phyloP scores from a whole-genome alignment of 2,113 vertebrate genomes.

The Meleagris gallopavo region DNA sequence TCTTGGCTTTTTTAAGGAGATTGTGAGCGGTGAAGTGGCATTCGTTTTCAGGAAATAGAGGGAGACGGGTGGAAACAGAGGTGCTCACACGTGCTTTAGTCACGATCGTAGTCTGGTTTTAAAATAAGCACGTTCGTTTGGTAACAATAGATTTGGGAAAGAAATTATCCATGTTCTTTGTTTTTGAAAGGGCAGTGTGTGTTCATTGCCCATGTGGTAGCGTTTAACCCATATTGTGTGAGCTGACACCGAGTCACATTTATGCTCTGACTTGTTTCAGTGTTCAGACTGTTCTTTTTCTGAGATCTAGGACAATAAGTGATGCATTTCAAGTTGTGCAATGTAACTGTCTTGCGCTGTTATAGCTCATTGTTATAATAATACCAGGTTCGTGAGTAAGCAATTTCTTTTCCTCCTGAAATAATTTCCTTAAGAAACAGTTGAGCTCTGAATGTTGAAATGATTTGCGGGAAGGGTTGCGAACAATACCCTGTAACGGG shows the following conservation, averaged over 20 bases:
- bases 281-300: constrained; percentile 69
- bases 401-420: not conserved
- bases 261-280: constrained; percentile 68
- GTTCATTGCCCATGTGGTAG: constrained; percentile 66
- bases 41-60: constrained; percentile 17
- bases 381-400: constrained; percentile 26
- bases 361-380: constrained; percentile 8
- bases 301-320: constrained; percentile 32
- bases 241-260: constrained; percentile 46
- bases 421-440: constrained; percentile 33
- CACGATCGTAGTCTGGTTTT: not conserved
- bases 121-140: not conserved
- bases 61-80: not conserved
- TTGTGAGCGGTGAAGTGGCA: not conserved
- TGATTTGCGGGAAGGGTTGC: constrained; percentile 28
- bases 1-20: constrained; percentile 35
- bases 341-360: constrained; percentile 28
- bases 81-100: not conserved
- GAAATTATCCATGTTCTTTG: constrained; percentile 60
- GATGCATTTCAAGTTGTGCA: constrained; percentile 23
- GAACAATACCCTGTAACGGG: constrained; percentile 34
- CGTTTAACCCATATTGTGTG: constrained; percentile 68
- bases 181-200: constrained; percentile 55
- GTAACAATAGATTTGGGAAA: constrained; percentile 56
- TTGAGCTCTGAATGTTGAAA: constrained; percentile 7